Percentiles rank a stretch among this genome's conserved stretches.
Evolutionary conservation across 1,140 invertebrate species (phyloP).

Genomic region (Philotrypesis tridentata): DNA sequence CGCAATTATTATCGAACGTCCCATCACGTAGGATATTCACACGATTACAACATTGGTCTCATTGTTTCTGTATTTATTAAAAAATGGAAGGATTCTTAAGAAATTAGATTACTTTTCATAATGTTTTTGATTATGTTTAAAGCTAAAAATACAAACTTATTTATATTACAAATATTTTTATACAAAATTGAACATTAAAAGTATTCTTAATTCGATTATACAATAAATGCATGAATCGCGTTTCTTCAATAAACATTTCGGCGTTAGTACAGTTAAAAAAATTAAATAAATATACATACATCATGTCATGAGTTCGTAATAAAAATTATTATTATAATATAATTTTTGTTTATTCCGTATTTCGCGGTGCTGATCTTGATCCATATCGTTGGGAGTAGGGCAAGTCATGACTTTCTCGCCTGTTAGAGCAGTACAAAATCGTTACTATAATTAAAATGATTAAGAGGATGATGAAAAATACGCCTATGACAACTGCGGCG

Average conservation of each 20-base stretch:
- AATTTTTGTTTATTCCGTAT: conserved; percentile 64
- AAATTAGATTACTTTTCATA: too few species aligned
- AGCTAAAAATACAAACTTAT: not conserved
- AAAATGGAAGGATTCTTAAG: too few species aligned
- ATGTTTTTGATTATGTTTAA: too few species aligned
- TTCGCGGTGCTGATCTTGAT: conserved; percentile 65
- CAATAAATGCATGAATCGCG: too few species aligned
- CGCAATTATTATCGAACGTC: too few species aligned
- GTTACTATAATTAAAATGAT: conserved; percentile 65
- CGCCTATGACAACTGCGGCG: conserved; percentile 70
- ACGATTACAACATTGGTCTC: not conserved
- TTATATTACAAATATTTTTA: conserved; percentile 6
- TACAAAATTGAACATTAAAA: not conserved
- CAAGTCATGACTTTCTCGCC: conserved; percentile 66
- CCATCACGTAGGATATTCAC: too few species aligned
- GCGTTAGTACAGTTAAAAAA: not conserved
- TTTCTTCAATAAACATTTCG: too few species aligned
- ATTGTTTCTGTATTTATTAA: too few species aligned
- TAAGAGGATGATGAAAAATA: conserved; percentile 65
- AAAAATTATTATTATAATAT: not conserved
- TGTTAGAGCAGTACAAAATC: conserved; percentile 64
- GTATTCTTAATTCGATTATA: not conserved
- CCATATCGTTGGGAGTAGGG: conserved; percentile 68
- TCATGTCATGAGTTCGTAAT: conserved; percentile 14
- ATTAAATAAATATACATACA: not conserved